Percentiles rank a stretch among this genome's conserved stretches.
Evolutionary conservation across 2,113 vertebrate genomes (phyloP).

Genomic region (Alethe diademata): DNA sequence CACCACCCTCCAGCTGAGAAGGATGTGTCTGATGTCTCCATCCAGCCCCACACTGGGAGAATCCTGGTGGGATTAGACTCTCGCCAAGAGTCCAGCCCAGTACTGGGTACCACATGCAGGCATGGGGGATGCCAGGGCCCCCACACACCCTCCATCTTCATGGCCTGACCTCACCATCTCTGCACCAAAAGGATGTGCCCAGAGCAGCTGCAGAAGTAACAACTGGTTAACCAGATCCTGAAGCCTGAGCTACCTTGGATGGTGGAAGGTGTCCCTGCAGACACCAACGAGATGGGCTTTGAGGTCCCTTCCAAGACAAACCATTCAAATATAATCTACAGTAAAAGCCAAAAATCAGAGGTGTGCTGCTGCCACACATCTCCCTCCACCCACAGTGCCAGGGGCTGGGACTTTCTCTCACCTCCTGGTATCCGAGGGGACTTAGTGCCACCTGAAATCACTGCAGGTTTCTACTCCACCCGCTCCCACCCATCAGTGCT

Average conservation of each 20-base stretch:
- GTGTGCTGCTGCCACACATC: rapidly evolving
- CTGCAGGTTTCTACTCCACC: neutral
- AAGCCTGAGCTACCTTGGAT: neutral
- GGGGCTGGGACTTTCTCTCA: neutral
- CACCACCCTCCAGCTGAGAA: neutral
- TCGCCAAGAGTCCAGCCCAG: neutral
- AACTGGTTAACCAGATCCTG: neutral
- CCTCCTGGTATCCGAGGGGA: too few relatives aligned
- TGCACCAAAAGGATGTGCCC: neutral
- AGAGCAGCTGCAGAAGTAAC: neutral
- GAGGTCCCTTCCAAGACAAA: neutral
- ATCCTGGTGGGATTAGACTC: neutral
- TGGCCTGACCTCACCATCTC: neutral
- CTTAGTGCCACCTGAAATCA: neutral
- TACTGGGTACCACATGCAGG: rapidly evolving
- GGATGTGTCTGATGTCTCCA: neutral
- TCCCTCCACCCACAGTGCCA: neutral
- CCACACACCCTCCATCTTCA: neutral
- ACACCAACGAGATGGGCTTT: neutral
- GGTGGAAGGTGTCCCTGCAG: neutral
- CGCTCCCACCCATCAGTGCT: neutral
- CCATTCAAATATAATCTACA: neutral
- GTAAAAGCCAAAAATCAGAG: neutral
- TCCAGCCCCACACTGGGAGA: neutral
- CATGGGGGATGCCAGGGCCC: rapidly evolving